Base-by-base conservation (phyloP, 1,140 invertebrate genomes). In the Antheraea mylitta region DNA sequence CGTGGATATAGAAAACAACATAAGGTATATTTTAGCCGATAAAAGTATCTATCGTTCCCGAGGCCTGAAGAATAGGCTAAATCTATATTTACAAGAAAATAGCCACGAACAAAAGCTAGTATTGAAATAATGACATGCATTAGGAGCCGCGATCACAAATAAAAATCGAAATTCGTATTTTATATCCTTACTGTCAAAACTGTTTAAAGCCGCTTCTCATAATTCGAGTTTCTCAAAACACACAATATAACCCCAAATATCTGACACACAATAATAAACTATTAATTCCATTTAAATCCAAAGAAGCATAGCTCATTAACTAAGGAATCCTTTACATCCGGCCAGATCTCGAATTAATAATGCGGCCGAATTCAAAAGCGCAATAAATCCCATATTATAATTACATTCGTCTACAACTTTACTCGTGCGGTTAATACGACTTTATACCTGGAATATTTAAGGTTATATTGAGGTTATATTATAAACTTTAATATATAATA, bases 371-470 rank as follows among this genome's bases (percentile, higher is more conserved):
- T 79, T 77, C 73, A 77, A 78, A 85, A 81, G 73, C 73, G 75
- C 75, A 79, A 88, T 88, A 86, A 88, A 86, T 86, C 78, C 76
- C 76, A 69, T 75, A 84, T 81, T 85, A 86, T 45, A 87, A 53
- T 53, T 53, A 53, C 16, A 53, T 16, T 16, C 45, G 45, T 53
- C 45, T 16, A 53, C 86, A 82, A 86, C 79, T 80, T 73, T 72
- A 80, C 82, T 72, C 71, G 64, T 73, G 58, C n/a, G 18, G 45
- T 48, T 65, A 13, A 42, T 65, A 30, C 42, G 64, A 42, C 19
- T 48, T 63, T 63, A 63, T 63, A 63, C 61, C 22, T 63, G 13
- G 58, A 62, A 38, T 38, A 37, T 61, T 64, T 22, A 7, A 18
- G 58, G 65, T 68, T 71, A 53, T 53, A 53, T 53, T 53, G 45